Base-by-base conservation (phyloP, 2,113 vertebrate species). In the Onychostruthus taczanowskii region DNA sequence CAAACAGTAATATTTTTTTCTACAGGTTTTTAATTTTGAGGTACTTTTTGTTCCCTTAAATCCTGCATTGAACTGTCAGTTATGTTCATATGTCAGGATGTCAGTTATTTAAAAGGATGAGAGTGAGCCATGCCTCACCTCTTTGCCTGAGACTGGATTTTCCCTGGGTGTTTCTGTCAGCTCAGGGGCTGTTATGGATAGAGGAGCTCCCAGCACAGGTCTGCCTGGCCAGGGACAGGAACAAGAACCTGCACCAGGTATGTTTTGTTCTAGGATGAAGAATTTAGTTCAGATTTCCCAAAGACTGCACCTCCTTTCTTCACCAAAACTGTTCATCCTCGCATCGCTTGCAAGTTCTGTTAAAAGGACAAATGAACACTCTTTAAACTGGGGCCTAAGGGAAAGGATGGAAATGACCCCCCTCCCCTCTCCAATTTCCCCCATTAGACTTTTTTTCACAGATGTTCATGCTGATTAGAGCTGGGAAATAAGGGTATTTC, bases 381-480 rank as follows among this genome's bases (percentile, higher is more conserved):
- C 64, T 97, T 90, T 85, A 86, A 96, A 90, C 56, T 87, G 77
- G 49, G 39, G 55, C 66, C 85, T 74, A 61, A 94, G 88, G 89
- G 85, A 73, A 91, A 66, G 83, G 87, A 64, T 68, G 66, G 58
- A 78, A 81, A 78, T 68, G 78, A 90, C 33, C 82, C 79, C 62
- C 82, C 85, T 94, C 87, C 75, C 63, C 68, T 90, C 75, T 89
- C 70, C 87, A 69, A 39, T 93, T 90, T 93, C 43, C 85, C 83
- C 94, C 64, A 61, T 94, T 92, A 93, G 90, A 87, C 47, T 69
- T 93, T 88, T 90, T 91, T 94, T 63, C 90, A 74, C 93, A 96
- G 93, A 93, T 96, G 93, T 94, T 97, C 63, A 9, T 86, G 79
- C 75, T 93, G 92, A 94, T 96, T 92, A 94, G 83, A 94, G 68